Evolutionary conservation across 2,888 invertebrate species (phyloP), one percentile per base, ranked within the genome.

Genomic region (Callyntrura sp.): DNA sequence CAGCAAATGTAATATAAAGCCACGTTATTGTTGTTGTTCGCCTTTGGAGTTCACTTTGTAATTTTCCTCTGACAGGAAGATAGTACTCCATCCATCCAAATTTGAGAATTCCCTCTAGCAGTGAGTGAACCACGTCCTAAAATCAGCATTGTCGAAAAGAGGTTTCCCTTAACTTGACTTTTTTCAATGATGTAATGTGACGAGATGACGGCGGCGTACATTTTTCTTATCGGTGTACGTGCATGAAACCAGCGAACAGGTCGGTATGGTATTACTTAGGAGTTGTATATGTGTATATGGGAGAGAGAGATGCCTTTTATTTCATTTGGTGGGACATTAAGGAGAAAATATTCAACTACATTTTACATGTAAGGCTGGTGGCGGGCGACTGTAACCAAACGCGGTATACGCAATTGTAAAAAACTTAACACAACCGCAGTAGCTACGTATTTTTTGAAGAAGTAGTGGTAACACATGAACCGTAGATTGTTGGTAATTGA

Each of bases 101-200:
- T 81, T 57, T 45, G 43, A 17, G 62, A 62, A 82, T 65, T 82
- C 82, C 82, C 65, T 82, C 20, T 25, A 48, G 65, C 82, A 81
- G 43, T 57, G 60, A 4, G 11, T 57, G 51, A 81, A 57, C 60
- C 17, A n/a, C 17, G 43, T 0, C n/a, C 0, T 11, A 35, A 11
- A 81, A 60, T 60, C 35, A 81, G 60, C 9, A 57, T 57, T 60
- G 43, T 11, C 60, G 55, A 60, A 35, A 35, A 60, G 43, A 8
- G 35, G 68, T 14, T 12, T 4, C 43, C n/a, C n/a, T n/a, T n/a
- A 9, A 8, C 43, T 43, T 17, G 60, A 55, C 35, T 35, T 20
- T 81, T 81, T 70, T 43, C 68, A 17, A 43, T 51, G 51, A 51
- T 51, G 51, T n/a, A n/a, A 51, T 60, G 60, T 60, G 60, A 60